Conservation (phyloP, 2,113 vertebrate species). For the Aramus guarauna region DNA sequence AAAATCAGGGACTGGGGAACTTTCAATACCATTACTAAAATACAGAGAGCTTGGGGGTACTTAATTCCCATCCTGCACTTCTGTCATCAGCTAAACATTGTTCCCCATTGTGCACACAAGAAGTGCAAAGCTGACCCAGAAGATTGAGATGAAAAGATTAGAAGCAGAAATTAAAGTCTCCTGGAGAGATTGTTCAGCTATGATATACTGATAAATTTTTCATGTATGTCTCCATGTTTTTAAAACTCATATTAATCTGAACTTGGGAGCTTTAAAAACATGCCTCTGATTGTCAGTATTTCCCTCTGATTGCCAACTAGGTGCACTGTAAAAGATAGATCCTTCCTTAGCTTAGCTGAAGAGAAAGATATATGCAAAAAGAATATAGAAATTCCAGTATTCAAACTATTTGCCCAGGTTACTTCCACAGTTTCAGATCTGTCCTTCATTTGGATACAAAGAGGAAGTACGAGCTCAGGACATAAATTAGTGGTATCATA, state of each 20-base stretch:
- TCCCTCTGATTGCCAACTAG: background rate
- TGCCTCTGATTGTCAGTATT: background rate
- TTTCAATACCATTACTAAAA: background rate
- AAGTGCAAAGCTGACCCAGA: slow-evolving; percentile 53
- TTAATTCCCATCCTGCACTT: slow-evolving; percentile 42
- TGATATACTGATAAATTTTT: slow-evolving; percentile 56
- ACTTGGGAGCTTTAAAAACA: background rate
- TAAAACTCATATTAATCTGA: slow-evolving; percentile 33
- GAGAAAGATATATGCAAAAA: background rate
- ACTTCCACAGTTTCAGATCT: background rate
- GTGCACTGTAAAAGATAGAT: background rate
- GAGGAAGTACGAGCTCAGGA: background rate
- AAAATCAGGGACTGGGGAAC: background rate
- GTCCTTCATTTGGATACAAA: background rate
- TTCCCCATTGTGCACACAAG: slow-evolving; percentile 41
- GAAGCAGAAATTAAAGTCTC: slow-evolving; percentile 59
- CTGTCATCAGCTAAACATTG: slow-evolving; percentile 44
- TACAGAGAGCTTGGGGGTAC: slow-evolving; percentile 8
- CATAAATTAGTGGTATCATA: background rate
- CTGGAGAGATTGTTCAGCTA: slow-evolving; percentile 47
- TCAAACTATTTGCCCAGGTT: background rate
- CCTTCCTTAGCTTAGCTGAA: background rate
- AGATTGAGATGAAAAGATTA: slow-evolving; percentile 54
- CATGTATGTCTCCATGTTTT: background rate
- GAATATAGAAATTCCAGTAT: background rate